Evolutionary conservation across 37 sponge, comb jelly and placozoan species (phyloP), one percentile per base, ranked within the genome.

Genomic region (Axinella damicornis): DNA sequence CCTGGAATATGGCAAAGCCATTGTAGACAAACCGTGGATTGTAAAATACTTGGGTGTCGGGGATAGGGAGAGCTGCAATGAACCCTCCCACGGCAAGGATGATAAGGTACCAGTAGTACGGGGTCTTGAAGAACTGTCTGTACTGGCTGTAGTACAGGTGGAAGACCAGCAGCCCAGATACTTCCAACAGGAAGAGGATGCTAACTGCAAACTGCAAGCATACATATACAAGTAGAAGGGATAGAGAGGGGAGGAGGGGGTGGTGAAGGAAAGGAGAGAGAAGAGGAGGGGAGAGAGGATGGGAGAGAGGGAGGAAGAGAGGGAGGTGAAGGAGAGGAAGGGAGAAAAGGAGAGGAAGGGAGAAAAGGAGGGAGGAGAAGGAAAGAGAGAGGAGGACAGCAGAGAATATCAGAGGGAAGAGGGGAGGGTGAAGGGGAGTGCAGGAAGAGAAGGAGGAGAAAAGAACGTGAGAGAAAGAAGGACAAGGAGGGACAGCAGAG

Each of bases 151-250:
- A 68, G 57, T 39, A 31, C 38, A 79, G 65, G 61, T 89, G 75
- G 57, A 74, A 74, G n/a, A 74, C 15, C 36, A 74, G 24, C 52
- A 74, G 30, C 1, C 57, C 59, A 14, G 69, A 28, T 9, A 89
- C 56, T 61, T 89, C 89, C 12, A 82, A 33, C 22, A 83, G 19
- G 38, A 89, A 82, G 27, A 77, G 65, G n/a, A 82, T 24, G 65
- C 89, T 89, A 30, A 89, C 78, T 21, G 71, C 0, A 2, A 75
- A 77, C 82, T 88, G 67, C n/a, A n/a, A n/a, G n/a, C n/a, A n/a
- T n/a, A n/a, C n/a, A n/a, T n/a, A n/a, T n/a, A n/a, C 2, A 36
- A 1, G 5, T 22, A 31, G 25, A 65, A n/a, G n/a, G n/a, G n/a
- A n/a, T n/a, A n/a, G n/a, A n/a, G n/a, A 57, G 62, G 30, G 22